phyloP scores from a whole-genome alignment of 2,113 vertebrate genomes.

The Pseudorectes ferrugineus region DNA sequence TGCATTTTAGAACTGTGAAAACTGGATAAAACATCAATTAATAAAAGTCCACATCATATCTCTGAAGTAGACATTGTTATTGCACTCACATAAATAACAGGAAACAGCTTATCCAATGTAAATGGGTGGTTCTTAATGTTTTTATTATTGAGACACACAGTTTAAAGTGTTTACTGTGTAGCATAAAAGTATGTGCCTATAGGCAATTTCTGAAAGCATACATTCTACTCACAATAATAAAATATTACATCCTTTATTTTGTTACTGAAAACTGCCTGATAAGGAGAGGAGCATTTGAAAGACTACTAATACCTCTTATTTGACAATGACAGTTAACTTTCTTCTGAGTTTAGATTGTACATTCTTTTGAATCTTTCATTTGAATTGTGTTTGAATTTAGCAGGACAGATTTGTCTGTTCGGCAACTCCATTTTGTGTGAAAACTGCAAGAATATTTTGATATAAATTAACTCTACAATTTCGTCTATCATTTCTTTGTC shows the following conservation, averaged over 20 bases:
- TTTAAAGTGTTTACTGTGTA: slow-evolving; percentile 43
- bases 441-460: neutral
- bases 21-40: neutral
- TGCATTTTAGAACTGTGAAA: neutral
- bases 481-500: neutral
- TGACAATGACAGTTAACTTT: neutral
- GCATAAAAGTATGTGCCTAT: slow-evolving; percentile 3
- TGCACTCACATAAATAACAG: neutral
- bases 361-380: neutral
- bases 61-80: neutral
- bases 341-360: neutral
- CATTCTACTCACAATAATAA: slow-evolving; percentile 58
- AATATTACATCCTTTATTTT: slow-evolving; percentile 56
- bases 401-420: neutral
- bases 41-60: neutral
- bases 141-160: slow-evolving; percentile 22
- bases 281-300: neutral
- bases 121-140: neutral
- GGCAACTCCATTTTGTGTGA: neutral
- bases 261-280: slow-evolving; percentile 5
- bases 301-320: neutral
- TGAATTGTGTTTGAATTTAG: neutral
- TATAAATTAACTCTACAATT: neutral
- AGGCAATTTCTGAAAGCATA: slow-evolving; percentile 48
- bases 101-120: neutral